Conservation (phyloP, 1,140 invertebrate species). For the Psilanteris sp. region DNA sequence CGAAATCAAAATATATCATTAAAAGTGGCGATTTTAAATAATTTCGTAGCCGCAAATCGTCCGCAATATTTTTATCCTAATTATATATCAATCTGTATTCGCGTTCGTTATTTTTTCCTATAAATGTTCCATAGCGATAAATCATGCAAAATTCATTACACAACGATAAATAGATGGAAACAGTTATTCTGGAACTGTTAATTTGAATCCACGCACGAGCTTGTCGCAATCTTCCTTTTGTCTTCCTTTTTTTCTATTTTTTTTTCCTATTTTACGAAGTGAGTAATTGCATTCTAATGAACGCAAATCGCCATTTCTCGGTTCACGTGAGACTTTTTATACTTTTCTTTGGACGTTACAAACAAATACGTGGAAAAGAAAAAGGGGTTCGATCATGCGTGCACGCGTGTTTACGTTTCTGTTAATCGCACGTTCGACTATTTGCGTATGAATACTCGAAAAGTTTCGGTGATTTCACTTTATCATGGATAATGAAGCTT, state of each 20-base stretch:
- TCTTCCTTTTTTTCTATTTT: background rate
- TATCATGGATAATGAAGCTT: slow-evolving; percentile 13
- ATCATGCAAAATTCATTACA: background rate
- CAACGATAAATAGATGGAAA: slow-evolving; percentile 29
- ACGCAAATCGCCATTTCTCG: slow-evolving; percentile 15
- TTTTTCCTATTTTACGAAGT: slow-evolving; percentile 4
- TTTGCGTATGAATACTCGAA: background rate
- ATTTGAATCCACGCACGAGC: slow-evolving; percentile 38
- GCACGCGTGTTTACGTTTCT: background rate
- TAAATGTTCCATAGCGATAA: background rate
- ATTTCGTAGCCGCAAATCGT: no score
- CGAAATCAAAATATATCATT: no score
- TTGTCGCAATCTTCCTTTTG: slow-evolving; percentile 22
- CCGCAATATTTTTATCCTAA: no score
- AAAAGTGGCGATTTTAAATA: no score
- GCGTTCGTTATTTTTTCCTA: background rate
- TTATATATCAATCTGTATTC: no score
- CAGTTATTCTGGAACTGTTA: slow-evolving; percentile 23
- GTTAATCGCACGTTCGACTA: background rate
- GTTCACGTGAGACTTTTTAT: slow-evolving; percentile 9
- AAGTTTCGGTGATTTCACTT: slow-evolving; percentile 9
- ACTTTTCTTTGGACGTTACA: slow-evolving; percentile 7
- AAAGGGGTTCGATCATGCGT: background rate
- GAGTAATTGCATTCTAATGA: slow-evolving; percentile 31
- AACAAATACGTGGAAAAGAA: background rate